Percentiles rank a stretch among this genome's conserved stretches.
phyloP scores from a whole-genome alignment of 2,888 invertebrate genomes.

The Colostygia pectinataria region DNA sequence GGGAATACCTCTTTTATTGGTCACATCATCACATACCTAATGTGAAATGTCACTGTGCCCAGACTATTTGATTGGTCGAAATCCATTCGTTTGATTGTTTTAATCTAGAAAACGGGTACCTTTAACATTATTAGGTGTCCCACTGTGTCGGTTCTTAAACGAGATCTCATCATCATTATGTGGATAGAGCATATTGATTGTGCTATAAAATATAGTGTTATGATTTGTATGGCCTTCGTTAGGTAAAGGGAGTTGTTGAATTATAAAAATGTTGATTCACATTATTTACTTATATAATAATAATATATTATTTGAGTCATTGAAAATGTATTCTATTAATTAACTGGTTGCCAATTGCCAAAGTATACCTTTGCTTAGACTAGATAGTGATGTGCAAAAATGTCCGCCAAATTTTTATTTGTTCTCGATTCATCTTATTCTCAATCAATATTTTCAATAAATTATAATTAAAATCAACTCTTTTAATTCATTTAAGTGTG shows the following conservation, averaged over 20 bases:
- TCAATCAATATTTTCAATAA: conserved; percentile 4
- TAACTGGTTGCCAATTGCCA: no score
- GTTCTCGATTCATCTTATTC: background rate
- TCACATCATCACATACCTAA: no score
- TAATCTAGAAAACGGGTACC: conserved; percentile 25
- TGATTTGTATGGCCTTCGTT: conserved; percentile 43
- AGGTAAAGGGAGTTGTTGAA: conserved; percentile 20
- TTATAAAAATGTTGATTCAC: background rate
- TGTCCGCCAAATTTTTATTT: no score
- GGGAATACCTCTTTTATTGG: no score
- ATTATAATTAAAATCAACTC: conserved; percentile 11
- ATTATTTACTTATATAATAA: no score
- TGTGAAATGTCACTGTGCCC: background rate
- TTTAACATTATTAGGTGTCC: conserved; percentile 33
- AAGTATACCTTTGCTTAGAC: no score
- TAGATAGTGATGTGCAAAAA: no score
- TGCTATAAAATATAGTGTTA: conserved; percentile 43
- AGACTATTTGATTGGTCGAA: conserved; percentile 29
- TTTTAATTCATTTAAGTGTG: conserved; percentile 1
- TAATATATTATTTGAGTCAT: no score
- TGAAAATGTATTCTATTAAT: no score
- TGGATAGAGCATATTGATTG: conserved; percentile 46
- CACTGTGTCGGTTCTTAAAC: conserved; percentile 36
- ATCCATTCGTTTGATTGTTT: conserved; percentile 31
- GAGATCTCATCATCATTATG: conserved; percentile 35